Conservation (phyloP, 2,888 invertebrate genomes). For the Acrobasis repandana region DNA sequence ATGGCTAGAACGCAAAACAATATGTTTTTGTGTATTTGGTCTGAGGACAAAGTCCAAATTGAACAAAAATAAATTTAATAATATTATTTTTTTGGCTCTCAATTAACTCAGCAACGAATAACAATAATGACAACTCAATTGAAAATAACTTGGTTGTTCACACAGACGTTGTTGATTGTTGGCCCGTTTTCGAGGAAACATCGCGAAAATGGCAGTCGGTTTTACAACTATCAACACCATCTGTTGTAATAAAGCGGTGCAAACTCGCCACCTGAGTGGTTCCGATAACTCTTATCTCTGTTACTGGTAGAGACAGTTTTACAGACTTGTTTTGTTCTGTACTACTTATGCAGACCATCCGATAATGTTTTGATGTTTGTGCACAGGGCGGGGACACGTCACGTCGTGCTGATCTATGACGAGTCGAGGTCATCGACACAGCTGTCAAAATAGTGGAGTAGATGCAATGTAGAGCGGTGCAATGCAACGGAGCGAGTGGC, state of each 20-base stretch:
- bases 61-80: background rate
- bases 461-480: conserved; percentile 44
- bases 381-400: background rate
- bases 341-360: conserved; percentile 1
- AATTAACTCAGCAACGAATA: background rate
- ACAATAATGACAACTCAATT: background rate
- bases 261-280: conserved; percentile 1
- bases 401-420: conserved; percentile 1
- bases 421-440: conserved; percentile 50
- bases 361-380: background rate
- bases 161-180: background rate
- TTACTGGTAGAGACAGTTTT: background rate
- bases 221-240: background rate
- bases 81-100: background rate
- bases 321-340: background rate
- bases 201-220: background rate
- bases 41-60: background rate
- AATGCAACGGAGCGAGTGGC: conserved; percentile 40
- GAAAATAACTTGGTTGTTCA: background rate
- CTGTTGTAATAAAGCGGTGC: background rate
- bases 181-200: background rate
- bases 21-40: background rate
- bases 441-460: conserved; percentile 58
- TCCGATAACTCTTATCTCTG: conserved; percentile 10
- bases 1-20: background rate